A percentile compares a stretch with the other conserved stretches of the same genome.
These are phyloP conservation scores for Sebastes kiyomatsui DNA, from an alignment of 2,797 vertebrate species.

Conservation along the genomic window DNA sequence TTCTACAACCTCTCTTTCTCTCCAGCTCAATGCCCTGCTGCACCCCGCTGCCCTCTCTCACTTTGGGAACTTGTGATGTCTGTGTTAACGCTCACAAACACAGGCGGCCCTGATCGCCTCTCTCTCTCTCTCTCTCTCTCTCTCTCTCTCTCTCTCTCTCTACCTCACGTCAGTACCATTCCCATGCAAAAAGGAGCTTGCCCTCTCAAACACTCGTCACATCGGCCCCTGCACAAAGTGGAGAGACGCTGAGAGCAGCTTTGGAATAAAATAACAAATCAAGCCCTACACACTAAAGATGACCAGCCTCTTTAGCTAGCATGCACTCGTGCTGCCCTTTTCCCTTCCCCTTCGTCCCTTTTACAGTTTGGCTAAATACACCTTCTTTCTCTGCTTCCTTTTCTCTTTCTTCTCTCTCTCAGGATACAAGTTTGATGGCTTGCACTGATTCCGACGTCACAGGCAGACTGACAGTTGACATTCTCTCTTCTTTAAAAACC, in stretches of 20 bases:
- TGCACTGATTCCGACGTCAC: conserved; percentile 68
- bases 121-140: background rate
- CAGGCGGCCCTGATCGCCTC: conserved; percentile 27
- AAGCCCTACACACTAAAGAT: conserved; percentile 45
- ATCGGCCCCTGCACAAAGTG: conserved; percentile 18
- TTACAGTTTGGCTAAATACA: conserved; percentile 42
- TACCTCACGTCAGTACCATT: background rate
- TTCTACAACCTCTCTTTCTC: conserved; percentile 60
- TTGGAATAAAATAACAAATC: conserved; percentile 58
- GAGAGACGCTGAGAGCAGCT: conserved; percentile 52
- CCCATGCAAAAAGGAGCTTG: conserved; percentile 26
- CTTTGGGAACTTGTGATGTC: conserved; percentile 68
- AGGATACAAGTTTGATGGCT: conserved; percentile 68
- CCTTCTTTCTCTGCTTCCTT: conserved; percentile 22
- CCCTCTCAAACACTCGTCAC: conserved; percentile 41
- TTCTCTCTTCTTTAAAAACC: conserved; percentile 82
- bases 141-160: conserved; percentile 1
- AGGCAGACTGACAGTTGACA: conserved; percentile 87
- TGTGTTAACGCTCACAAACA: conserved; percentile 66
- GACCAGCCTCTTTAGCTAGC: conserved; percentile 45
- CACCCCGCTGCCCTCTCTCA: conserved; percentile 56
- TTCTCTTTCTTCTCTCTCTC: conserved; percentile 44
- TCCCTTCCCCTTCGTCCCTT: conserved; percentile 17
- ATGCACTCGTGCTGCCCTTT: conserved; percentile 43
- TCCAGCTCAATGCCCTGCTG: conserved; percentile 62